Conservation (phyloP, 2,113 vertebrate genomes). For the Oxyura jamaicensis region DNA sequence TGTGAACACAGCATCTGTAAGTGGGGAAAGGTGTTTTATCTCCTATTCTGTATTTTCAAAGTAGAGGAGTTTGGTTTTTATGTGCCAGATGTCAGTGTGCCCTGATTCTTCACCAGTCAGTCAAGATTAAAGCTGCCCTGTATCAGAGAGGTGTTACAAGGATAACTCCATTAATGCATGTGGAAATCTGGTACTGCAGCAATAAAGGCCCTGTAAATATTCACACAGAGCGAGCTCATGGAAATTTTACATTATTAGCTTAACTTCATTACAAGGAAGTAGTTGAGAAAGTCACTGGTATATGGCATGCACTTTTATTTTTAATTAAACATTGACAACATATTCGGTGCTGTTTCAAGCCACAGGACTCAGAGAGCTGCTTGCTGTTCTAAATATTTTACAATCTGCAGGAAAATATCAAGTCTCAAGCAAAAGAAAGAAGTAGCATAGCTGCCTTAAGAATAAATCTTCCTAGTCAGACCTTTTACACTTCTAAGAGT, state of each 20-base stretch:
- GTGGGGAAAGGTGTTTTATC: slow-evolving; percentile 44
- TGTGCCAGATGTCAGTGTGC: slow-evolving; percentile 37
- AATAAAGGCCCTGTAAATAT: slow-evolving; percentile 60
- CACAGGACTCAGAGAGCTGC: neutral
- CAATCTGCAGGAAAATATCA: slow-evolving; percentile 52
- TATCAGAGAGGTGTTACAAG: slow-evolving; percentile 26
- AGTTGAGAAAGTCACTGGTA: neutral
- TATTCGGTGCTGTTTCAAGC: slow-evolving; percentile 25
- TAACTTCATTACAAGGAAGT: slow-evolving; percentile 44
- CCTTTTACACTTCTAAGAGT: slow-evolving; percentile 53
- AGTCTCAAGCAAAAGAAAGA: slow-evolving; percentile 25
- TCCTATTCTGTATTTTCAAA: slow-evolving; percentile 11
- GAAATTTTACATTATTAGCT: slow-evolving; percentile 41
- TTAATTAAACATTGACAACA: slow-evolving; percentile 55
- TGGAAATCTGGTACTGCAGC: slow-evolving; percentile 3
- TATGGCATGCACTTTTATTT: neutral
- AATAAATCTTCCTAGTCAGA: slow-evolving; percentile 64
- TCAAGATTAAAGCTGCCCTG: neutral
- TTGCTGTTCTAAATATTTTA: slow-evolving; percentile 2
- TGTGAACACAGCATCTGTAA: neutral
- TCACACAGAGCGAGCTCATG: neutral
- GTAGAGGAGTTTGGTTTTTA: neutral
- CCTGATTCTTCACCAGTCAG: slow-evolving; percentile 11
- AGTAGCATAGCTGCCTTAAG: neutral
- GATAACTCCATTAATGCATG: slow-evolving; percentile 8